A percentile compares a stretch with the other conserved stretches of the same genome.
Evolutionary conservation across 2,797 vertebrate species (phyloP).

Genomic region (Microctenopoma stevenorrisi): DNA sequence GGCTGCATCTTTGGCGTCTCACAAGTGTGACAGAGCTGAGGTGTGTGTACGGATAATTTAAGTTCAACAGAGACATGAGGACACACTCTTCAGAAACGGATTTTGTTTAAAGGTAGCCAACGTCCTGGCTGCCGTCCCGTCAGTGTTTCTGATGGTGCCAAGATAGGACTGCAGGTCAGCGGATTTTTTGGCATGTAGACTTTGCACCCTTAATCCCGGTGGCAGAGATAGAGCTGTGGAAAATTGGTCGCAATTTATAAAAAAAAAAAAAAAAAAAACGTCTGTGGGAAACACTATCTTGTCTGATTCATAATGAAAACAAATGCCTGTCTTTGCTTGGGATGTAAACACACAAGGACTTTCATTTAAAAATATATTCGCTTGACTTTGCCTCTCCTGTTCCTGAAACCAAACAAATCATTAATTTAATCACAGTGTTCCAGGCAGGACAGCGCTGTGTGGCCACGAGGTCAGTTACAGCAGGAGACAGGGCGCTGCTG

Average conservation of each 20-base stretch:
- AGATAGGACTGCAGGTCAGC: slow-evolving; percentile 14
- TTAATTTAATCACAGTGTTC: slow-evolving; percentile 57
- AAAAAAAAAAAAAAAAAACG: background rate
- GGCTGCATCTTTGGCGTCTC: slow-evolving; percentile 39
- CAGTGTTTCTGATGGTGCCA: slow-evolving; percentile 15
- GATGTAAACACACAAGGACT: slow-evolving; percentile 59
- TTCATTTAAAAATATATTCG: slow-evolving; percentile 45
- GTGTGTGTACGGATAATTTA: background rate
- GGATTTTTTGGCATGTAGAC: background rate
- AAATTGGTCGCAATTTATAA: background rate
- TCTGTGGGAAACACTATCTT: slow-evolving; percentile 65
- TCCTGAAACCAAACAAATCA: slow-evolving; percentile 73
- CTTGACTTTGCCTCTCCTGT: slow-evolving; percentile 1
- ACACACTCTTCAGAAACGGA: background rate
- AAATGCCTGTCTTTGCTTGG: slow-evolving; percentile 31
- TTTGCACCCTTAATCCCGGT: slow-evolving; percentile 18
- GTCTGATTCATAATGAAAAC: slow-evolving; percentile 54
- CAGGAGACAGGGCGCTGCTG: slow-evolving; percentile 5
- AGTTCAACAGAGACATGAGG: background rate
- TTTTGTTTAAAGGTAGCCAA: slow-evolving; percentile 38
- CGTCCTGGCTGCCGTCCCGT: slow-evolving; percentile 16
- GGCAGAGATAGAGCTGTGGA: slow-evolving; percentile 7
- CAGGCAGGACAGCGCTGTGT: slow-evolving; percentile 25
- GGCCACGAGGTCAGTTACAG: slow-evolving; percentile 48
- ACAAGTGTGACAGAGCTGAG: slow-evolving; percentile 35